Evolutionary conservation across 2,113 vertebrate species (phyloP), one percentile per base, ranked within the genome.

Genomic region (Lanius ludovicianus): DNA sequence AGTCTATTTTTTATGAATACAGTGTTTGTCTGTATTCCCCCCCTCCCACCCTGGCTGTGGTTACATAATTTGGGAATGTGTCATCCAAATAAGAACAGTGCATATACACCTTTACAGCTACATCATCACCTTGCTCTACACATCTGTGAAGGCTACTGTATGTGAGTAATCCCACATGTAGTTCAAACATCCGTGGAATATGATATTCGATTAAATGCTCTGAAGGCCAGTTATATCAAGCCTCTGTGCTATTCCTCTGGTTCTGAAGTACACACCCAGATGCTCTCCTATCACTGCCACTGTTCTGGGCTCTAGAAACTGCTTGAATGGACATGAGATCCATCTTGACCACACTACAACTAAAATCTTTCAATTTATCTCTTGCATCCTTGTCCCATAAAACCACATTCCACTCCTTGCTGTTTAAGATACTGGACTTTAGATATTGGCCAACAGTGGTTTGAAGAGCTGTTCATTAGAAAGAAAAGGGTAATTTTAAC

Each of bases 71-170:
- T 52, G 49, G 59, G 39, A 95, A 76, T 41, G 33, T 46, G 50
- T 52, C 52, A 78, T 55, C 93, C 60, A 93, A 84, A 60, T 27
- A 84, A 56, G 52, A 95, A 63, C 37, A 87, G 60, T 89, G 42
- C 69, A 76, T 28, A 53, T 62, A 30, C 53, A 94, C 55, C 53
- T 93, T 87, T 62, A 82, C 17, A 91, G 53, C 19, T 70, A 70
- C 39, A 47, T 24, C 78, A 80, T 46, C 71, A 86, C 76, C 82
- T 90, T 81, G 55, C 35, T 83, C 46, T 47, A 88, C 42, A 73
- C 78, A 92, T 78, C 89, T 92, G 77, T 65, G 84, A 87, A 84
- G 87, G 79, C 47, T 68, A 86, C 71, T 81, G 60, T 41, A 69
- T 44, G 35, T 70, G 25, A 65, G 33, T 7, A 89, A 89, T 73